Base-by-base conservation (phyloP, 1,140 invertebrate species). In the Bombus fervidus region DNA sequence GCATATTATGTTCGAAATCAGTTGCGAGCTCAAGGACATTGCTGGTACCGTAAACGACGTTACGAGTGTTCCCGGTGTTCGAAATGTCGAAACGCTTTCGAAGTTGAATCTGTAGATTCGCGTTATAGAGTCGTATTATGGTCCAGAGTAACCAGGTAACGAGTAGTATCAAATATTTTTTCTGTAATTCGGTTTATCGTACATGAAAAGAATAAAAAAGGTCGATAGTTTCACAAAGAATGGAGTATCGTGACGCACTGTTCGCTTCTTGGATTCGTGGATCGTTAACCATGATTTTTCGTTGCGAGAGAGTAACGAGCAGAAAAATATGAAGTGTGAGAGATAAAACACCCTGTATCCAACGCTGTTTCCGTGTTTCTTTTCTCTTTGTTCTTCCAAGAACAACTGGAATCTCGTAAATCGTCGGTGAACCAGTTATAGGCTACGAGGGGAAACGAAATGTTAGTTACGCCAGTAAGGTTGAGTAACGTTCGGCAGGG, bases 391-490 rank as follows among this genome's bases (percentile, higher is more conserved):
- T 71, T 85, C 81, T 81, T 79, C 76, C 39, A 71, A 75, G 90
- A 86, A 81, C 76, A 43, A 84, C 57, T 79, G 81, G 76, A 87
- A 85, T 39, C 86, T 91, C 87, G 90, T 91, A 91, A 91, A 91
- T 91, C 90, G 90, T 87, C 69, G 85, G 83, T 69, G 87, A 91
- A 91, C 90, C 85, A 91, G 90, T 91, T 91, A 91, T 91, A 87
- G 87, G 71, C 53, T 86, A 69, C 59, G 47, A 12, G 37, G 79
- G 71, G 71, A 57, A 81, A 72, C 72, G 85, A 91, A 91, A 91
- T 71, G 90, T 91, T 91, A 89, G 90, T 91, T 91, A 87, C 87
- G 80, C 69, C 74, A 43, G 86, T 69, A 69, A 88, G 87, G 74
- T 82, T 91, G 76, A 87, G 68, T 81, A 82, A 69, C 73, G 83